These are phyloP conservation scores for Drosophila lacteicornis DNA, from an alignment of 1,140 invertebrate genomes.

Conservation along the genomic window DNA sequence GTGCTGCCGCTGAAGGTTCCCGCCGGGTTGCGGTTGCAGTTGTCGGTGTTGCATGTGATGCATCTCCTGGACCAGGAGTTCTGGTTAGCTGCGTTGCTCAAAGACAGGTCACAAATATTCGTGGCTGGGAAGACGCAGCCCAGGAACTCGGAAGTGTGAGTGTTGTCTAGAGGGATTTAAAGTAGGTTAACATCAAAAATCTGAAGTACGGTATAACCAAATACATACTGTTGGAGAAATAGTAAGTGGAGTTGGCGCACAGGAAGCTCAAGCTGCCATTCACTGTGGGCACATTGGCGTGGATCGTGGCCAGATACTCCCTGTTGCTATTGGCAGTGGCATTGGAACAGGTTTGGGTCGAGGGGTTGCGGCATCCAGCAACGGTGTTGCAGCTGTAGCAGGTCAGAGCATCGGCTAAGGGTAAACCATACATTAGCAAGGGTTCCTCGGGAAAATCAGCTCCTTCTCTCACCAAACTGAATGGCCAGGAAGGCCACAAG, in stretches of 20 bases:
- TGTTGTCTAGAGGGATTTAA: slow-evolving; percentile 6
- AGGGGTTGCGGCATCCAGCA: slow-evolving; percentile 26
- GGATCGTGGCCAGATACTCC: background rate
- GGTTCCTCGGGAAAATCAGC: background rate
- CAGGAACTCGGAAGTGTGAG: slow-evolving; percentile 4
- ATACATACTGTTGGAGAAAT: slow-evolving; percentile 16
- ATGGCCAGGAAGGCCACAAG: slow-evolving; percentile 44
- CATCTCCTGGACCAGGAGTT: slow-evolving; percentile 6
- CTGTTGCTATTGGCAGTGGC: slow-evolving; percentile 47
- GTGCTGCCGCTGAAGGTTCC: slow-evolving; percentile 55
- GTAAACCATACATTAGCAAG: background rate
- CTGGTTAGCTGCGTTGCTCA: slow-evolving; percentile 5
- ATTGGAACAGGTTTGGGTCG: slow-evolving; percentile 38
- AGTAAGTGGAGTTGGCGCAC: slow-evolving; percentile 49
- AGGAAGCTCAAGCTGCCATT: slow-evolving; percentile 17
- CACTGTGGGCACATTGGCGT: slow-evolving; percentile 30
- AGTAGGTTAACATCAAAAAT: background rate
- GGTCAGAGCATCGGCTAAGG: slow-evolving; percentile 42
- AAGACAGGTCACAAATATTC: slow-evolving; percentile 17
- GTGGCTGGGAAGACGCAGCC: slow-evolving; percentile 48
- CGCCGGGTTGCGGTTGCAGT: slow-evolving; percentile 61
- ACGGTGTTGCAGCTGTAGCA: slow-evolving; percentile 50
- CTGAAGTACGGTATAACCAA: too few relatives aligned
- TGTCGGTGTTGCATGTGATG: slow-evolving; percentile 10
- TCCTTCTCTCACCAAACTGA: slow-evolving; percentile 49